Percentiles rank a stretch among this genome's conserved stretches.
phyloP scores from a whole-genome alignment of 2,888 invertebrate species.

The Neuroscelio doddi region DNA sequence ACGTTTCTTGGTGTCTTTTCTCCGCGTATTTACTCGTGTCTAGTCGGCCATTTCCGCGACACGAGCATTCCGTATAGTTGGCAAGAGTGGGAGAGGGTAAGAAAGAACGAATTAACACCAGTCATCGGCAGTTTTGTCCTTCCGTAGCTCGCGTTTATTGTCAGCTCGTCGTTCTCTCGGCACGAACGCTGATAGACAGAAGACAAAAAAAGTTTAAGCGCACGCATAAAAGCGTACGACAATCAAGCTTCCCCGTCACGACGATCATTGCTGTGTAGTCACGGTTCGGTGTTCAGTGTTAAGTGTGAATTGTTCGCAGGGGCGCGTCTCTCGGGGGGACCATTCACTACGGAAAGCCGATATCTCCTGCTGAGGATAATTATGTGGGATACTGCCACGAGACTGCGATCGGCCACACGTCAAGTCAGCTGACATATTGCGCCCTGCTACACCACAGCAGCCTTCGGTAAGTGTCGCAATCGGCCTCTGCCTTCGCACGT shows the following conservation, averaged over 20 bases:
- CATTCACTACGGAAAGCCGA: slow-evolving; percentile 37
- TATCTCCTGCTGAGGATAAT: slow-evolving; percentile 59
- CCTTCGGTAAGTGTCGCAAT: slow-evolving; percentile 68
- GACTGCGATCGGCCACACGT: slow-evolving; percentile 70
- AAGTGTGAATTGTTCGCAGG: slow-evolving; percentile 6
- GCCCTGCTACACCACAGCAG: slow-evolving; percentile 71
- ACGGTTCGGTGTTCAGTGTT: not conserved
- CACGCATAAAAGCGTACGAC: not conserved
- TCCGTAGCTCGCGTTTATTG: not conserved
- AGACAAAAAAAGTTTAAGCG: no score
- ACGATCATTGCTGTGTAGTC: no score
- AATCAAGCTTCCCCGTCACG: no score
- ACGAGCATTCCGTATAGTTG: slow-evolving; percentile 15
- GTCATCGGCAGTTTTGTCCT: slow-evolving; percentile 28
- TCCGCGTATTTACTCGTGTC: no score
- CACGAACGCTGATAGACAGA: not conserved
- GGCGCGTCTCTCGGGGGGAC: slow-evolving; percentile 21
- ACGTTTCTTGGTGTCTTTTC: no score
- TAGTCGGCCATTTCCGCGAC: slow-evolving; percentile 1
- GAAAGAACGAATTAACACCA: slow-evolving; percentile 45
- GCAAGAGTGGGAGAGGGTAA: slow-evolving; percentile 49
- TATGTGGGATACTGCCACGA: slow-evolving; percentile 70
- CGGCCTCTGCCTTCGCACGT: slow-evolving; percentile 27
- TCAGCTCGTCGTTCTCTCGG: not conserved
- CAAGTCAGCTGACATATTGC: slow-evolving; percentile 73